Evolutionary conservation across 2,113 vertebrate genomes (phyloP).

Genomic region (Regulus satrapa): DNA sequence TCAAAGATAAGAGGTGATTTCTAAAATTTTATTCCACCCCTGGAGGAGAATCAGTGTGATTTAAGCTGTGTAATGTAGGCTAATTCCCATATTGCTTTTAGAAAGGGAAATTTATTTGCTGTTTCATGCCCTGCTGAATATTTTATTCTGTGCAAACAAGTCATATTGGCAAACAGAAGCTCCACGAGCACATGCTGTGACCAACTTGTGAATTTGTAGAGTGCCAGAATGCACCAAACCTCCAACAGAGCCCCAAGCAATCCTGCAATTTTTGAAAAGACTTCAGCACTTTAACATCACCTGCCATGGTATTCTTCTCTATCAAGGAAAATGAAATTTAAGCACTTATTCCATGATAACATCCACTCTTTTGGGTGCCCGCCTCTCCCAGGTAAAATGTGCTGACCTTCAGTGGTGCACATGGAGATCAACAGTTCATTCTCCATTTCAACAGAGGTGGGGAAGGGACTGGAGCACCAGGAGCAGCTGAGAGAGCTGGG

Average conservation of each 20-base stretch:
- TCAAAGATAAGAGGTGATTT: conserved; percentile 29
- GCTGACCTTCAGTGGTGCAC: neutral
- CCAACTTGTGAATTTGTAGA: neutral
- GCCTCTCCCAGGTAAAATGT: neutral
- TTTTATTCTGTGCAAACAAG: conserved; percentile 23
- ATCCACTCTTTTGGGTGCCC: neutral
- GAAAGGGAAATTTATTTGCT: conserved; percentile 37
- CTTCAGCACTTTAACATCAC: neutral
- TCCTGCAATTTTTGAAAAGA: neutral
- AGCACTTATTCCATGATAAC: neutral
- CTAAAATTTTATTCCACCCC: conserved; percentile 28
- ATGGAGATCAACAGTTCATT: neutral
- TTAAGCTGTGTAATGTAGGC: conserved; percentile 5
- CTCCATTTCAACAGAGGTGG: neutral
- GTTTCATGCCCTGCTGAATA: neutral
- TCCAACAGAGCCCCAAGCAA: neutral
- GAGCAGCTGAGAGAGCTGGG: neutral
- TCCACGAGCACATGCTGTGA: neutral
- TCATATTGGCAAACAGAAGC: neutral
- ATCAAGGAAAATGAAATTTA: neutral
- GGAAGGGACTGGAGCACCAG: neutral
- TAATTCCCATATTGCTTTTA: conserved; percentile 23
- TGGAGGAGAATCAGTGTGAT: conserved; percentile 21
- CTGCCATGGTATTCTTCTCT: neutral
- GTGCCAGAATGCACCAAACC: neutral